These are phyloP conservation scores for Eupelmus urozonus DNA, from an alignment of 2,888 invertebrate genomes.

Conservation along the genomic window DNA sequence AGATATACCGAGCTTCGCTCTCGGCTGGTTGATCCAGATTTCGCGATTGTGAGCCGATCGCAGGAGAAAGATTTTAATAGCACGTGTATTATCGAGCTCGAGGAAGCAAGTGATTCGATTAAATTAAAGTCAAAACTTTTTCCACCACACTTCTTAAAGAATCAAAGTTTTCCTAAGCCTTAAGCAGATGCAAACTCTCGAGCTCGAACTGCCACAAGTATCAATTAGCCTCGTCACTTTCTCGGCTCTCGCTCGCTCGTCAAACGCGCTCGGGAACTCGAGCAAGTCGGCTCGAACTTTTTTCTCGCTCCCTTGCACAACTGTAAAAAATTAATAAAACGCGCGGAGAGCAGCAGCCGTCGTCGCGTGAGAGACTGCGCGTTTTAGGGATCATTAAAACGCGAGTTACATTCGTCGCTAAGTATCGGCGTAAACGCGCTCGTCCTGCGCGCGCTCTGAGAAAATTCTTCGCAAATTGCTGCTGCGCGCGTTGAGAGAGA, in stretches of 20 bases:
- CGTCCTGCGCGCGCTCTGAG: conserved; percentile 22
- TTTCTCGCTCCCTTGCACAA: not conserved
- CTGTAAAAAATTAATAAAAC: conserved; percentile 18
- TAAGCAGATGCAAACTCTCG: no score
- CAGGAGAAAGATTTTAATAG: not conserved
- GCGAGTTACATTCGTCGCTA: conserved; percentile 38
- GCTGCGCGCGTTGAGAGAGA: conserved; percentile 5
- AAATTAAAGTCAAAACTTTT: no score
- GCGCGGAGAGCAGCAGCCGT: not conserved
- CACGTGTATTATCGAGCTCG: not conserved
- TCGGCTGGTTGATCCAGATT: no score
- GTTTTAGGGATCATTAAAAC: conserved; percentile 49
- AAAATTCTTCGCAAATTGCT: conserved; percentile 54
- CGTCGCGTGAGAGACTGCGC: conserved; percentile 27
- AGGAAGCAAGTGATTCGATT: no score
- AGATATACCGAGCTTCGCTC: not conserved
- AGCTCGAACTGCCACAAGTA: not conserved
- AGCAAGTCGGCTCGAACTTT: no score
- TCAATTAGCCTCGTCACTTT: conserved; percentile 14
- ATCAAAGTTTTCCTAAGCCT: no score
- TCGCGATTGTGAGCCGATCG: no score
- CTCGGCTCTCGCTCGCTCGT: not conserved
- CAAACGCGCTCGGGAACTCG: not conserved
- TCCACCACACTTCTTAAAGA: no score
- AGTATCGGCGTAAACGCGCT: conserved; percentile 40